Evolutionary conservation across 2,888 invertebrate species (phyloP).

Genomic region (Biston stratarius): DNA sequence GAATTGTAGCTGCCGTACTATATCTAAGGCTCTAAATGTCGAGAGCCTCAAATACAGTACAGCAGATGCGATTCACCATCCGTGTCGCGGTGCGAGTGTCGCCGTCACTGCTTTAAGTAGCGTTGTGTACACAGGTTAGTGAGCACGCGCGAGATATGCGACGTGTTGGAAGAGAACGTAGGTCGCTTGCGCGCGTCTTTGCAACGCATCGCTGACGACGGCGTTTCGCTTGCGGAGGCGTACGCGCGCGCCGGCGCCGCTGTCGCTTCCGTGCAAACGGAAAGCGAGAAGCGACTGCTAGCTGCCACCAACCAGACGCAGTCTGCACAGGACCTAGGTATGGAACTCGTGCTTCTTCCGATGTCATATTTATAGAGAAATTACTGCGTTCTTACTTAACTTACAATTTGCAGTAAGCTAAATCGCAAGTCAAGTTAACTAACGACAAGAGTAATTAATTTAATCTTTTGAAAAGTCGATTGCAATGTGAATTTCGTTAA

Average conservation of each 20-base stretch:
- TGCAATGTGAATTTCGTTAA: too few species aligned
- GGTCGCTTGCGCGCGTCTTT: conserved; percentile 63
- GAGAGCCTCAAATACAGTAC: too few species aligned
- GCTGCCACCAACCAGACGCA: conserved; percentile 6
- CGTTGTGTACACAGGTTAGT: conserved; percentile 36
- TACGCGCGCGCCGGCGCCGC: conserved; percentile 57
- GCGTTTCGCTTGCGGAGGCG: conserved; percentile 60
- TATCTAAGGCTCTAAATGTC: too few species aligned
- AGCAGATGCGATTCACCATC: too few species aligned
- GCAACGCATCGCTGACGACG: conserved; percentile 64
- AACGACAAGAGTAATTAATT: too few species aligned
- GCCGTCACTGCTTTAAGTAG: not conserved
- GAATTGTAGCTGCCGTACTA: too few species aligned
- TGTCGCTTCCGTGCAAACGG: conserved; percentile 49
- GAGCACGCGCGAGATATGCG: conserved; percentile 68
- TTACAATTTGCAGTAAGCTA: too few species aligned
- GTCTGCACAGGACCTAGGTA: conserved; percentile 3
- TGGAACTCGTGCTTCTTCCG: too few species aligned
- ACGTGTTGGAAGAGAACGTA: conserved; percentile 64
- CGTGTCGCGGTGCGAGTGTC: too few species aligned
- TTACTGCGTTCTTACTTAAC: too few species aligned
- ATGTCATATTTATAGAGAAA: not conserved
- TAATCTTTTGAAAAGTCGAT: too few species aligned
- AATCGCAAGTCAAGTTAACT: too few species aligned
- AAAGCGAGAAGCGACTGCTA: conserved; percentile 11